Evolutionary conservation across 2,888 invertebrate genomes (phyloP), one percentile per base, ranked within the genome.

Genomic region (Trichogramma evanescens): DNA sequence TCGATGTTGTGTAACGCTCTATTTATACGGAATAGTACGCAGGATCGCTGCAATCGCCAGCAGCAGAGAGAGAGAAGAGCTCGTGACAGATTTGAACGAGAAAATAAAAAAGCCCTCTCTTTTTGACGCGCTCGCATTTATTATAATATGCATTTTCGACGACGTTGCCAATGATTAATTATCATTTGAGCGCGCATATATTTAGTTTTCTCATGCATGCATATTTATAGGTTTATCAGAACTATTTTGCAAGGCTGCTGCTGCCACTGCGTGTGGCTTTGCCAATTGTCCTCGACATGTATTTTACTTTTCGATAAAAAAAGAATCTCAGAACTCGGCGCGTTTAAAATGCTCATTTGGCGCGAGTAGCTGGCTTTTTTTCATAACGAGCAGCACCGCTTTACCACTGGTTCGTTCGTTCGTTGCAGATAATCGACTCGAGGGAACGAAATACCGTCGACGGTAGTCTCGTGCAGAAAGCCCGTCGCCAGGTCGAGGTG

Each of bases 391-490:
- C 45, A 45, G n/a, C 8, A 2, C n/a, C 8, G n/a, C 8, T 9
- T 45, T 45, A 45, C 8, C n/a, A 45, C n/a, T 52, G n/a, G 6
- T 13, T 50, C 26, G 5, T 38, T 26, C 9, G 5, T 38, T 4
- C 50, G 9, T 5, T 26, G 53, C 78, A 83, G 83, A 81, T 82
- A 72, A 80, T 82, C 66, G 82, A 82, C 71, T 81, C 80, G 52
- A 74, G 82, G 63, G 80, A 81, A 64, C 78, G 81, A 49, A 81
- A 81, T 66, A 77, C 79, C 60, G 80, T 79, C 54, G 82, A 82
- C 71, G 82, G 82, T 59, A 80, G 78, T 63, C 71, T 81, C 45
- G 79, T 80, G 59, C 76, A 84, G 69, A 69, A 69, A 53, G 71
- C 70, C 7, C 67, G 70, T 9, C 67, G 72, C 44, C 72, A 72